Conservation (phyloP, 2,888 invertebrate species). For the Ectropis crepuscularia region DNA sequence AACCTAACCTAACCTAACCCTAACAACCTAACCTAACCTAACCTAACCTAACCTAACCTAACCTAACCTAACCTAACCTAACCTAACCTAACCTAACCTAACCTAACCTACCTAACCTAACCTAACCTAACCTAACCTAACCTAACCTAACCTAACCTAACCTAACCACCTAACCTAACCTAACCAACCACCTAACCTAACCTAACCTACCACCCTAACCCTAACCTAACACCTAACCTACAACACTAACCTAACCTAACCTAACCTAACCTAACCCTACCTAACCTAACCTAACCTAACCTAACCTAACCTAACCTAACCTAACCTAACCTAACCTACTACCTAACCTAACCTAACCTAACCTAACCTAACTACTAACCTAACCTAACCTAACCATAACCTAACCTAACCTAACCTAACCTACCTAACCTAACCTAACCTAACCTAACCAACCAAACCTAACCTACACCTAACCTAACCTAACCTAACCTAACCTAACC, state of each 20-base stretch:
- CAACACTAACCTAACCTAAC: conserved; percentile 17
- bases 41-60: conserved; percentile 39
- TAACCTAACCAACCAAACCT: conserved; percentile 31
- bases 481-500: conserved; percentile 37
- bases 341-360: conserved; percentile 29
- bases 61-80: conserved; percentile 30
- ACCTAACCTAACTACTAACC: conserved; percentile 31
- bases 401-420: conserved; percentile 35
- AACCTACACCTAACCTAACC: conserved; percentile 28
- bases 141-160: conserved; percentile 22
- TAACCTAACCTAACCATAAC: conserved; percentile 34
- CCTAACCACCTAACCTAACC: conserved; percentile 21
- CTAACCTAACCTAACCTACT: conserved; percentile 17
- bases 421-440: conserved; percentile 37
- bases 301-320: conserved; percentile 20
- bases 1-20: conserved; percentile 37
- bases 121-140: conserved; percentile 31
- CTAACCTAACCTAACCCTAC: conserved; percentile 23
- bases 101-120: conserved; percentile 26
- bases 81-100: conserved; percentile 35
- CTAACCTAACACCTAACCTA: conserved; percentile 19
- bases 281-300: conserved; percentile 17
- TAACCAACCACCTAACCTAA: conserved; percentile 24
- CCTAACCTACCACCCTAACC: conserved; percentile 21
- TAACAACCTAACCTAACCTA: conserved; percentile 35